Conservation (phyloP, 2,113 vertebrate species). For the Notiomystis cincta region DNA sequence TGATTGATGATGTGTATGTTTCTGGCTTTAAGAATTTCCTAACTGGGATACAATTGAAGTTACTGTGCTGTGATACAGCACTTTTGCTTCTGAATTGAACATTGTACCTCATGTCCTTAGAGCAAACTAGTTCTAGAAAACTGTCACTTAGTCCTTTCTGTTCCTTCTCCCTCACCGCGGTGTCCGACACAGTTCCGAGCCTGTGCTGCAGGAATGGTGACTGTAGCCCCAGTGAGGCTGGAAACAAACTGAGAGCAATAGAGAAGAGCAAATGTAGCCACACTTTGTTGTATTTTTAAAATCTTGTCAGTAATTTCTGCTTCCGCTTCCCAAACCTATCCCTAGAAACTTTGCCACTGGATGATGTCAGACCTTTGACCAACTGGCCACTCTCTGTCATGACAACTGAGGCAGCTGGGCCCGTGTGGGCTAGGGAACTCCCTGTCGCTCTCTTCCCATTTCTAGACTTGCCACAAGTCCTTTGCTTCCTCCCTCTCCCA, state of each 20-base stretch:
- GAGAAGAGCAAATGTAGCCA: slow-evolving; percentile 46
- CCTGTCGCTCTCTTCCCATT: slow-evolving; percentile 67
- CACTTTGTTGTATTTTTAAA: slow-evolving; percentile 26
- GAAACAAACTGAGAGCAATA: slow-evolving; percentile 5
- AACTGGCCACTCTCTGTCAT: slow-evolving; percentile 74
- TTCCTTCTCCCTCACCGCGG: not conserved
- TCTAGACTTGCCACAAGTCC: slow-evolving; percentile 60
- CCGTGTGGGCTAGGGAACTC: slow-evolving; percentile 67
- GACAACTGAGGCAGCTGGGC: slow-evolving; percentile 66
- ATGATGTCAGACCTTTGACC: slow-evolving; percentile 77
- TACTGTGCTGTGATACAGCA: not conserved
- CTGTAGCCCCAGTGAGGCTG: not conserved
- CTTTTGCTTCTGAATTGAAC: slow-evolving; percentile 26
- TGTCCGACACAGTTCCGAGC: not conserved
- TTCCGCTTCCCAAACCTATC: slow-evolving; percentile 62
- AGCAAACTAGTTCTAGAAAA: slow-evolving; percentile 33
- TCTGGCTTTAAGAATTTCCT: slow-evolving; percentile 13
- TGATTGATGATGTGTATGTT: not conserved
- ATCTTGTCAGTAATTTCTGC: slow-evolving; percentile 56
- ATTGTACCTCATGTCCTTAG: slow-evolving; percentile 38
- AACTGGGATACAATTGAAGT: not conserved
- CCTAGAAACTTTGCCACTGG: slow-evolving; percentile 65
- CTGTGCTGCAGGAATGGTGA: not conserved
- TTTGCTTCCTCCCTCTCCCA: slow-evolving; percentile 60
- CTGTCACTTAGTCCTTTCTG: slow-evolving; percentile 13